Evolutionary conservation across 2,888 invertebrate species (phyloP), one percentile per base, ranked within the genome.

Genomic region (Zhuqinia jingwanae): DNA sequence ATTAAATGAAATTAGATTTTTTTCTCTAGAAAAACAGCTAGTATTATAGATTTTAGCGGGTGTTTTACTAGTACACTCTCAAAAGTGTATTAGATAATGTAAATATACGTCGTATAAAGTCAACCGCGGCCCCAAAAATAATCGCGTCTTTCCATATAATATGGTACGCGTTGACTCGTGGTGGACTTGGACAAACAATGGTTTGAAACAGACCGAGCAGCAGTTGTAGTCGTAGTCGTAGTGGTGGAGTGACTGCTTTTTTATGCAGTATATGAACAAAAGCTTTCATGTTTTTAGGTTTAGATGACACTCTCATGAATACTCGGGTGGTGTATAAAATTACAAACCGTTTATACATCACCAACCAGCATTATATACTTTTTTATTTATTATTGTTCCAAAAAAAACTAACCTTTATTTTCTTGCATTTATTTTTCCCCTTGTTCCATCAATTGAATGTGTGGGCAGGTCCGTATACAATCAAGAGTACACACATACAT

Each of bases 181-280:
- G 65, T 65, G 42, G 65, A 65, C 65, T 65, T 65, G 30, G 36
- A 42, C 65, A 65, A 65, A 65, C 65, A 36, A 65, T 65, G 65
- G 42, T 17, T 65, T 65, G 6, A 65, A 25, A 73, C 73, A 25
- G 47, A 27, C 22, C 70, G 11, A 22, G 45, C n/a, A 42, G 65
- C 3, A 63, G 10, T n/a, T 27, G 50, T 15, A n/a, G 50, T 50
- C 8, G 50, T 50, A n/a, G 42, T 65, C 36, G 65, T n/a, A 65
- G 36, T 65, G n/a, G 36, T 65, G 65, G 65, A 36, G n/a, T n/a
- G n/a, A 65, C 65, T 20, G 65, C 42, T 20, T 36, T 20, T 65
- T n/a, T n/a, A n/a, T n/a, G n/a, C n/a, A n/a, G n/a, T n/a, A n/a
- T n/a, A 60, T n/a, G 25, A 73, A 73, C 73, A 73, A 73, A 73